These are phyloP conservation scores for Ammodytes marinus DNA, from an alignment of 2,113 vertebrate genomes.

Conservation along the genomic window DNA sequence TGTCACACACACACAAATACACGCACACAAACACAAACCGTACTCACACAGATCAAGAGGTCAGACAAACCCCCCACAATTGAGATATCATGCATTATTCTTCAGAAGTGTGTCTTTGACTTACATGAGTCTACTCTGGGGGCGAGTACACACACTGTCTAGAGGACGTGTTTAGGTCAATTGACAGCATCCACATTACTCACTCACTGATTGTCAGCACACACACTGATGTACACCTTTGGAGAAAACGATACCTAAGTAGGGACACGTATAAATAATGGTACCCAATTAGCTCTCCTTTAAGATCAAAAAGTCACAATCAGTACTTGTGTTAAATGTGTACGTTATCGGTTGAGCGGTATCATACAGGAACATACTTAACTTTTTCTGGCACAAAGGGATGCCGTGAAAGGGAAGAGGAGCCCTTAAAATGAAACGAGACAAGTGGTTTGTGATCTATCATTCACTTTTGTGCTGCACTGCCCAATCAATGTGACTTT, in stretches of 20 bases:
- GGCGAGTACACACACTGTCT: constrained; percentile 2
- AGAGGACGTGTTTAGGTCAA: constrained; percentile 49
- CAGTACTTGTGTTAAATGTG: not conserved
- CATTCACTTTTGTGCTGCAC: constrained; percentile 19
- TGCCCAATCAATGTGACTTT: constrained; percentile 6
- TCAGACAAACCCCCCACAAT: constrained; percentile 8
- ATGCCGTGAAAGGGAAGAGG: constrained; percentile 2
- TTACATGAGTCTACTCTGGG: too few relatives aligned
- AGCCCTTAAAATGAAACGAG: constrained; percentile 57
- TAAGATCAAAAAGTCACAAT: constrained; percentile 11
- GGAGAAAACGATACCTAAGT: constrained; percentile 48
- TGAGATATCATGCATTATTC: not conserved
- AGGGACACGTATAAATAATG: constrained; percentile 42
- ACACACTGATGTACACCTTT: constrained; percentile 64
- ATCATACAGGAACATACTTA: not conserved
- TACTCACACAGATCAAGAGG: not conserved
- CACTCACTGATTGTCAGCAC: constrained; percentile 78
- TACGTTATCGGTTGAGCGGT: not conserved
- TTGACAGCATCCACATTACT: constrained; percentile 2
- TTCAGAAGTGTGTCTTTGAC: too few relatives aligned
- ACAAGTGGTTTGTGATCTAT: not conserved
- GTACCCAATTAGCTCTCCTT: not conserved
- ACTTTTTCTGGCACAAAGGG: not conserved
- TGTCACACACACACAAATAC: constrained; percentile 1
- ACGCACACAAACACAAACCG: not conserved